Evolutionary conservation across 2,797 vertebrate genomes (phyloP), one percentile per base, ranked within the genome.

Genomic region (Danio jaintianensis): DNA sequence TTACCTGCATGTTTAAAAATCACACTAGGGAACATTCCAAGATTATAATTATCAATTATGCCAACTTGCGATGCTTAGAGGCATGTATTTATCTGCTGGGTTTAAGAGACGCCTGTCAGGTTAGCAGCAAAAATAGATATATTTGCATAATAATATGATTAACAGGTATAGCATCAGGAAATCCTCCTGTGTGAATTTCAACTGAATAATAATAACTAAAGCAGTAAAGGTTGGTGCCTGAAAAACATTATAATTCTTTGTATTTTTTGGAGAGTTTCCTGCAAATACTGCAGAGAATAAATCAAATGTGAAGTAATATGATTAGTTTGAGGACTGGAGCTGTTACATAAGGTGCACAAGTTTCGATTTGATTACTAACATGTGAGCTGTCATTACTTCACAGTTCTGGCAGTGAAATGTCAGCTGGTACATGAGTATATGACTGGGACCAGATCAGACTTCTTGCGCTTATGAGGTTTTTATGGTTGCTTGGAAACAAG

Each of bases 291-390:
- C 38, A 20, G n/a, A 15, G 5, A 10, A 20, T 42, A 55, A 20
- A 53, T 55, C 38, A 71, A 56, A 38, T 22, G 7, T 56, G 12
- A 55, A 38, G n/a, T 20, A 15, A 43, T 71, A 9, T 0, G 10
- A 71, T 71, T 43, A 4, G 12, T 9, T 56, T 15, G 68, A 43
- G 15, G 69, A 72, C 56, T 53, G 40, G 9, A 20, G 8, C 42
- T 20, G 42, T 80, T 80, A 48, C 29, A 50, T 66, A 22, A 56
- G 29, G 18, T 62, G 50, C 50, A 58, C 7, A 36, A 67, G 50
- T 62, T 83, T 76, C 64, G 11, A 82, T 70, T 83, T 61, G 67
- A 84, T 85, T 86, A 88, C 83, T 84, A 86, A 85, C 45, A 79
- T 66, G 59, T 74, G 56, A 79, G 81, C 42, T 64, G 68, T 43